Evolutionary conservation across 53 echinoderm and acorn worm species (phyloP), one percentile per base, ranked within the genome.

Genomic region (Pentamera pediparva): DNA sequence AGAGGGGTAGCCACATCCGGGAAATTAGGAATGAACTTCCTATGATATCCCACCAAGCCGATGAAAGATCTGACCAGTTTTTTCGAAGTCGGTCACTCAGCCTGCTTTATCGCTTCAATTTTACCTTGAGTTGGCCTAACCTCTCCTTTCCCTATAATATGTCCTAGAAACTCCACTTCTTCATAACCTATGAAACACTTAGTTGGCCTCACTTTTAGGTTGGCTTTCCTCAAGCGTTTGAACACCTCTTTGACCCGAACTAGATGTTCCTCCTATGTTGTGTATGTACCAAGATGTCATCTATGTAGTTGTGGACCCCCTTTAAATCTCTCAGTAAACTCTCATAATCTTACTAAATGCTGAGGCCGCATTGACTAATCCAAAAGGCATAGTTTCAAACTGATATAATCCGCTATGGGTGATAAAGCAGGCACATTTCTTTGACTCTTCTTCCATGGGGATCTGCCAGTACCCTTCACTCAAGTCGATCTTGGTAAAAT

Each of bases 381-480:
- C 70, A 27, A 80, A 80, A 80, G n/a, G n/a, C n/a, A n/a, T 81
- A 37, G 26, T 33, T 15, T 20, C 4, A 32, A 74, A 81, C 36
- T 60, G 48, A 6, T 74, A 74, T 3, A 27, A 17, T 12, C 56
- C 56, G 12, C 32, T 40, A 58, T 28, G 29, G 4, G 25, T 28
- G 4, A 21, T 58, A 9, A 25, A 21, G 9, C 20, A n/a, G 19
- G 58, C 26, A 22, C 29, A 58, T 25, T 58, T n/a, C 26, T 58
- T 28, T 58, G 58, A 28, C 26, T 28, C 58, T 4, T 7, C 58
- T 21, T 13, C 58, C 58, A 58, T 25, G 22, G 58, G 25, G n/a
- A 83, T 83, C 32, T 83, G 83, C 83, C 88, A 88, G 45, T 83
- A 88, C 34, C 87, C 84, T 31, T 83, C 77, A 28, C 70, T 77